Conservation (phyloP, 2,113 vertebrate species). For the Candoia aspera region DNA sequence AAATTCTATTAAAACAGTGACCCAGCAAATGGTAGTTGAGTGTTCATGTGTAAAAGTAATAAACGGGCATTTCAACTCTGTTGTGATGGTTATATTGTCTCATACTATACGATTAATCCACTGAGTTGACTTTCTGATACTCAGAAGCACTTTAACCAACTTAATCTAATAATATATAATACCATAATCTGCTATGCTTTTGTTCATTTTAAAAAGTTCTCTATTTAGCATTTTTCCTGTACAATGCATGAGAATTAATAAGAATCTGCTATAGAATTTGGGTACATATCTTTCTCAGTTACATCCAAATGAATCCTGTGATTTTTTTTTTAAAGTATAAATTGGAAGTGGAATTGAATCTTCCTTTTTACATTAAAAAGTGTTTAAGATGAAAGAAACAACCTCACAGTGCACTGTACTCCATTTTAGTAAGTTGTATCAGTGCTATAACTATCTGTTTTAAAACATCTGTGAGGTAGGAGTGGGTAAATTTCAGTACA, state of each 20-base stretch:
- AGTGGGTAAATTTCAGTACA: too few relatives aligned
- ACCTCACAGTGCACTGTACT: constrained; percentile 67
- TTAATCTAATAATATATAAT: not conserved
- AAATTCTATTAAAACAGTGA: not conserved
- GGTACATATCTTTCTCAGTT: not conserved
- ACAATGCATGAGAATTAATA: not conserved
- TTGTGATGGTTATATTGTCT: not conserved
- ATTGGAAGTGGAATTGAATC: constrained; percentile 52
- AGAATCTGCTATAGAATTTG: not conserved
- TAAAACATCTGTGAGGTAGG: not conserved
- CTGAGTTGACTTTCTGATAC: not conserved
- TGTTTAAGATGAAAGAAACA: constrained; percentile 39
- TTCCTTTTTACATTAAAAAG: constrained; percentile 13
- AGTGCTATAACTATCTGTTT: constrained; percentile 46
- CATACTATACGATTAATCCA: too few relatives aligned
- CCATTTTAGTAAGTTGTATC: constrained; percentile 84
- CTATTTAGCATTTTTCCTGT: not conserved
- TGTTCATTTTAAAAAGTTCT: not conserved
- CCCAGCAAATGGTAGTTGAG: not conserved
- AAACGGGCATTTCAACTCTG: not conserved
- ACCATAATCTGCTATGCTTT: not conserved
- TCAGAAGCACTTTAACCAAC: too few relatives aligned
- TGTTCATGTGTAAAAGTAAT: not conserved
- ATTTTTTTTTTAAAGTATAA: not conserved
- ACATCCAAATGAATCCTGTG: rapidly evolving